Evolutionary conservation across 2,113 vertebrate genomes (phyloP), one percentile per base, ranked within the genome.

Genomic region (Tamias sibiricus): DNA sequence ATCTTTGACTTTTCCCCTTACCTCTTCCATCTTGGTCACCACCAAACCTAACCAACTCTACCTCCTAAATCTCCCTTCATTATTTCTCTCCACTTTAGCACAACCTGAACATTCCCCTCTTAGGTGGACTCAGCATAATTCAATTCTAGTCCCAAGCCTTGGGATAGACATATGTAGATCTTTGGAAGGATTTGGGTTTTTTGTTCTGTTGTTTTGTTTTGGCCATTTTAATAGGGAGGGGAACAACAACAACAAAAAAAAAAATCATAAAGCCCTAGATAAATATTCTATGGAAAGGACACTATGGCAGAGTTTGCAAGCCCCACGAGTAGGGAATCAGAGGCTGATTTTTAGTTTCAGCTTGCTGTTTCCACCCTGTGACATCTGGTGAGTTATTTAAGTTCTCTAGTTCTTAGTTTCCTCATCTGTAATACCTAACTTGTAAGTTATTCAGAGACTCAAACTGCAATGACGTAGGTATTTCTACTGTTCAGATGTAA

Each of bases 371-470:
- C 69, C 79, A 89, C 49, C 32, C 42, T 47, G 17, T 44, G 40
- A 92, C 75, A 96, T 91, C 37, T 49, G 81, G 66, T n/a, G 37
- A 80, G 35, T 94, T 90, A 94, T 12, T 88, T 62, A 88, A 89
- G 30, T 69, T 47, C 42, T 91, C 79, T 90, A 80, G 93, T 72
- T 96, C 79, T 96, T 90, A 69, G 82, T 96, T 83, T 96, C 87
- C 90, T 96, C 88, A 57, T 81, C 87, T 94, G 40, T 83, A 80
- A 96, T 91, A 91, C 14, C 93, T 74, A 79, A 83, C 35, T 62
- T 76, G 19, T 83, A 96, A 85, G 44, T 94, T 93, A 94, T 94
- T 96, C 89, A 97, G 91, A 95, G 64, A 72, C n/a, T 89, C 40
- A 75, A 87, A 66, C 79, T 89, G 59, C 32, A 95, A 8, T 87